These are phyloP conservation scores for Misgurnus anguillicaudatus DNA, from an alignment of 2,113 vertebrate species.

Conservation along the genomic window DNA sequence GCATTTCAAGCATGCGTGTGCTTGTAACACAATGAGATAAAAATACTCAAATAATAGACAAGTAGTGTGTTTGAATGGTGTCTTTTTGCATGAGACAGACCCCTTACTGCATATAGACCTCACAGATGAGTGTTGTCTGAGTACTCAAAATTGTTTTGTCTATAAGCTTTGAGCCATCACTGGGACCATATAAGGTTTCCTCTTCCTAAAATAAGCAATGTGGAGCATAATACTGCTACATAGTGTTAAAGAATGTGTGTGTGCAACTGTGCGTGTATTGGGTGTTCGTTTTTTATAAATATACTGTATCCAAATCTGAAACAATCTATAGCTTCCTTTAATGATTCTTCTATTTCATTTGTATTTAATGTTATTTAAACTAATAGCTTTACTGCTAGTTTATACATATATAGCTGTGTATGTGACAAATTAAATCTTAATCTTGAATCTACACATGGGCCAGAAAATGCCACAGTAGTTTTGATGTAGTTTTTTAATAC, in stretches of 20 bases:
- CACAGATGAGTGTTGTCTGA: background rate
- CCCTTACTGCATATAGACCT: background rate
- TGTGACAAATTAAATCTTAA: background rate
- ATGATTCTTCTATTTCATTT: too few species aligned
- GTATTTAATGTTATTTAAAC: too few species aligned
- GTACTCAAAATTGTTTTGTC: constrained; percentile 16
- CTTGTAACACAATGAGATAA: background rate
- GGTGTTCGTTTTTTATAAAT: background rate
- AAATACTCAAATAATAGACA: constrained; percentile 5
- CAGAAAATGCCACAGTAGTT: too few species aligned
- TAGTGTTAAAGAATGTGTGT: background rate
- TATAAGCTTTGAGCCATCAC: background rate
- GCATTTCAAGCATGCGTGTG: constrained; percentile 19
- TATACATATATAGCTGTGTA: background rate
- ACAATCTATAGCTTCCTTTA: too few species aligned
- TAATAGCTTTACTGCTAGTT: too few species aligned
- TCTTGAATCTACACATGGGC: too few species aligned
- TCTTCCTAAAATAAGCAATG: constrained; percentile 9
- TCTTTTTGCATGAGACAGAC: background rate
- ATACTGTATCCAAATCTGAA: too few species aligned
- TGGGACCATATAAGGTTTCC: background rate
- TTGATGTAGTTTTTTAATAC: too few species aligned
- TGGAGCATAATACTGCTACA: background rate
- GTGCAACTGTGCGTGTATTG: background rate
- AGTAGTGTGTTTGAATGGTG: background rate